phyloP scores from a whole-genome alignment of 2,113 vertebrate genomes.

The Emydura subglobosa region DNA sequence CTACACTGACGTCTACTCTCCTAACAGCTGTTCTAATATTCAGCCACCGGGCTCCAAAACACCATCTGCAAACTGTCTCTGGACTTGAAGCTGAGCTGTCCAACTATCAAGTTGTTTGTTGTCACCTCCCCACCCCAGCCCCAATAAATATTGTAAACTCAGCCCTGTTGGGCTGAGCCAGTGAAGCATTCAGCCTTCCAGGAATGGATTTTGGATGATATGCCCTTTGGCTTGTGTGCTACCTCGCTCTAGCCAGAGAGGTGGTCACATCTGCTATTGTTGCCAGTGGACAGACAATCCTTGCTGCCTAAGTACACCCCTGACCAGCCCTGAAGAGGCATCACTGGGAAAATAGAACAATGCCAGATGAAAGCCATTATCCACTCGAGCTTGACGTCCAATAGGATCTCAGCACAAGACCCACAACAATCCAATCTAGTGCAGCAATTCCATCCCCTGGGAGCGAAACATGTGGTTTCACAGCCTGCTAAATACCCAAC shows the following conservation, averaged over 20 bases:
- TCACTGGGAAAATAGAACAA: not conserved
- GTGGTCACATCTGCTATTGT: not conserved
- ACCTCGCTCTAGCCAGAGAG: not conserved
- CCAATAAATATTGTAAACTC: not conserved
- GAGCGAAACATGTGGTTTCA: not conserved
- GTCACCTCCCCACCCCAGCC: constrained; percentile 14
- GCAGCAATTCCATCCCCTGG: not conserved
- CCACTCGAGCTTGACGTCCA: not conserved
- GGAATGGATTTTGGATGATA: not conserved
- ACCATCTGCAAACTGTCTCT: not conserved
- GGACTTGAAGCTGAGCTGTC: not conserved
- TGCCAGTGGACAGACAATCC: rapidly evolving
- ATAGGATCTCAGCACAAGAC: not conserved
- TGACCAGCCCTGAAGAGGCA: rapidly evolving
- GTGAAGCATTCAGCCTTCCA: not conserved
- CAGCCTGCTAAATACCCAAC: not conserved
- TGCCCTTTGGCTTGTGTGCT: rapidly evolving
- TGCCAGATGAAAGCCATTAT: not conserved
- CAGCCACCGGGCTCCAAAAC: not conserved
- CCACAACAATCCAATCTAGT: not conserved
- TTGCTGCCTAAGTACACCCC: rapidly evolving
- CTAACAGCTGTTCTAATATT: rapidly evolving
- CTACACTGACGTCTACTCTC: rapidly evolving
- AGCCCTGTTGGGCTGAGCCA: not conserved
- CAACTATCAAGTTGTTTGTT: not conserved